Evolutionary conservation across 2,113 vertebrate genomes (phyloP), one percentile per base, ranked within the genome.

Genomic region (Amphiprion percula): DNA sequence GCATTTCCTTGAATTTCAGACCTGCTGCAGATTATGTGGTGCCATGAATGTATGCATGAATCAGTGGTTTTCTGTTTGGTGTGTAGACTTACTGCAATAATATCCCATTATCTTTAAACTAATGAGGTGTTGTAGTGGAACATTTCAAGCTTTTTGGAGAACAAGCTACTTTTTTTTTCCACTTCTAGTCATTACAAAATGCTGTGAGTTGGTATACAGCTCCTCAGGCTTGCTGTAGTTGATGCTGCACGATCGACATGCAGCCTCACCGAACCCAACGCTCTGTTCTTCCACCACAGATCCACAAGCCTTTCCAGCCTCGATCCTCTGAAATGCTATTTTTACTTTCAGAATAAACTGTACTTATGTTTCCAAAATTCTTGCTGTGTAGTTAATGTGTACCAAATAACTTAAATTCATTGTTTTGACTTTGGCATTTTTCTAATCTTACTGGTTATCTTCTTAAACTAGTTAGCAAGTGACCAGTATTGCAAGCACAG

Each of bases 271-370:
- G 19, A 49, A 24, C 55, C 14, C 5, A 26, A 10, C 1, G 9
- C 9, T 3, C 39, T 12, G 39, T 24, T 30, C 30, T 30, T 30
- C 30, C 30, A 30, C 10, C 10, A 6, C 17, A 59, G 14, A 26
- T 64, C 41, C 28, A 21, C 41, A 59, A 21, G 12, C n/a, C 21
- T 41, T 21, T 46, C 24, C 6, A 10, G 46, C 3, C n/a, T 23
- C n/a, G 6, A 63, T 66, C 11, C 26, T 47, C 37, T 39, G 19
- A 9, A 46, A 72, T 62, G 8, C 23, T 7, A 24, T 26, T 30
- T 23, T 23, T 4, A 68, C 1, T 52, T 33, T 33, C 10, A 44
- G 3, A 79, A 69, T 69, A 69, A 83, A 83, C 58, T 65, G 10
- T 30, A 63, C n/a, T 26, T 58, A 28, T 46, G 14, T 75, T 41